Conservation (phyloP, 1,140 invertebrate genomes). For the Cherax quadricarinatus region DNA sequence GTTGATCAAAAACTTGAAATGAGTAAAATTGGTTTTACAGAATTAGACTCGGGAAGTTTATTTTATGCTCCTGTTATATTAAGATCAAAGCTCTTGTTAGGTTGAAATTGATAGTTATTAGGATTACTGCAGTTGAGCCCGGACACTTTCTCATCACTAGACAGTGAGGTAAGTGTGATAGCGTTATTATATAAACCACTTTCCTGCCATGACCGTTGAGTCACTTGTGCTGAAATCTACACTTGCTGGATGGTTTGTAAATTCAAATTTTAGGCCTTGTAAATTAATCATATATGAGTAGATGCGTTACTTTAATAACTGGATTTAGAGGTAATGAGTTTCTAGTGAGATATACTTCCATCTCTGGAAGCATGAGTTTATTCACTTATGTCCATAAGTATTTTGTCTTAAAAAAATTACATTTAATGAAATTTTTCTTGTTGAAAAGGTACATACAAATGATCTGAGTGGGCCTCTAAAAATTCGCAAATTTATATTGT, state of each 20-base stretch:
- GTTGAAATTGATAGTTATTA: background rate
- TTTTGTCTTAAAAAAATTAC: background rate
- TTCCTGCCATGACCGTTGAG: background rate
- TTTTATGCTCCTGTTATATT: constrained; percentile 29
- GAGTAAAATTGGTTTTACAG: constrained; percentile 21
- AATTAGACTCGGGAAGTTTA: constrained; percentile 28
- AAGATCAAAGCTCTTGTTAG: background rate
- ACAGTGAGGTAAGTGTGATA: background rate
- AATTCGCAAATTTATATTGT: background rate
- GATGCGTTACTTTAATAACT: background rate
- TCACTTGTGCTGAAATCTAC: background rate
- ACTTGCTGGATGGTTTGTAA: background rate
- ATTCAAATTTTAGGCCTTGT: background rate
- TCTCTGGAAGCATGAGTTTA: background rate
- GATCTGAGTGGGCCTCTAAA: constrained; percentile 7
- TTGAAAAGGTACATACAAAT: background rate
- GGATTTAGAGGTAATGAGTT: background rate
- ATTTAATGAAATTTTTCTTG: background rate
- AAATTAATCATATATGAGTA: background rate
- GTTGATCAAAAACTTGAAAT: constrained; percentile 28
- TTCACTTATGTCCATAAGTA: background rate
- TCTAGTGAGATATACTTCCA: background rate
- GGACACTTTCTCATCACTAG: background rate
- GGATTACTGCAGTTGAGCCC: background rate
- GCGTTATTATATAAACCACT: background rate